A percentile compares a stretch with the other conserved stretches of the same genome.
phyloP scores from a whole-genome alignment of 2,797 vertebrate genomes.

The Eospalax fontanierii region DNA sequence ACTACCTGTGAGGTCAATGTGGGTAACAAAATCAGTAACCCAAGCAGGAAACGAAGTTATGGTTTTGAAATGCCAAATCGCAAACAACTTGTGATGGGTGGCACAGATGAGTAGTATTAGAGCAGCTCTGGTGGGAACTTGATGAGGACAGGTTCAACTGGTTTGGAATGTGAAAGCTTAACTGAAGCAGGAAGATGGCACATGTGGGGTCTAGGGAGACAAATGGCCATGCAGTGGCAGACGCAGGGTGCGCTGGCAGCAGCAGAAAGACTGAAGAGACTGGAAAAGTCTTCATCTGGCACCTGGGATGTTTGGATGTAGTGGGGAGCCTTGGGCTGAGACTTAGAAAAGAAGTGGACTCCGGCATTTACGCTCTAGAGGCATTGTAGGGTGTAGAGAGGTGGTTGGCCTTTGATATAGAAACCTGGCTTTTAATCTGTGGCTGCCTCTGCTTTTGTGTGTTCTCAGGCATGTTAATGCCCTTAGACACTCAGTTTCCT shows the following conservation, averaged over 20 bases:
- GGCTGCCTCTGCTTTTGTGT: not conserved
- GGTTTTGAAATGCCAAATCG: constrained; percentile 36
- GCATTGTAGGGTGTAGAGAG: not conserved
- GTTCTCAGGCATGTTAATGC: not conserved
- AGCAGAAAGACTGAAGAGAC: not conserved
- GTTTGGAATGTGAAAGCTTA: not conserved
- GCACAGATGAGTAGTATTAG: not conserved
- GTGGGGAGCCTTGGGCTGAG: not conserved
- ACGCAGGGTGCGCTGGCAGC: not conserved
- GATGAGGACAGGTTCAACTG: too few relatives aligned
- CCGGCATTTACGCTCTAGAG: constrained; percentile 12
- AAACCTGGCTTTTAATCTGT: constrained; percentile 11
- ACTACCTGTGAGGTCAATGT: not conserved
- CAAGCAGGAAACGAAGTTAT: not conserved
- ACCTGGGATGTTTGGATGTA: constrained; percentile 22
- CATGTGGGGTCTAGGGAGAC: not conserved
- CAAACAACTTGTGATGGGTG: not conserved
- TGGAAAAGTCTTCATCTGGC: not conserved
- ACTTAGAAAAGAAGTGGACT: constrained; percentile 45
- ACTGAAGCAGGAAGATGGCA: not conserved
- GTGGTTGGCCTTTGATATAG: not conserved
- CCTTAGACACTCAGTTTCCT: constrained; percentile 38
- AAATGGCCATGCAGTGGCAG: not conserved
- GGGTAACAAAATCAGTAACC: not conserved
- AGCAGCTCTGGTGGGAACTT: not conserved